Percentiles rank a stretch among this genome's conserved stretches.
Evolutionary conservation across 2,888 invertebrate genomes (phyloP).

Genomic region (Coenonympha arcania): DNA sequence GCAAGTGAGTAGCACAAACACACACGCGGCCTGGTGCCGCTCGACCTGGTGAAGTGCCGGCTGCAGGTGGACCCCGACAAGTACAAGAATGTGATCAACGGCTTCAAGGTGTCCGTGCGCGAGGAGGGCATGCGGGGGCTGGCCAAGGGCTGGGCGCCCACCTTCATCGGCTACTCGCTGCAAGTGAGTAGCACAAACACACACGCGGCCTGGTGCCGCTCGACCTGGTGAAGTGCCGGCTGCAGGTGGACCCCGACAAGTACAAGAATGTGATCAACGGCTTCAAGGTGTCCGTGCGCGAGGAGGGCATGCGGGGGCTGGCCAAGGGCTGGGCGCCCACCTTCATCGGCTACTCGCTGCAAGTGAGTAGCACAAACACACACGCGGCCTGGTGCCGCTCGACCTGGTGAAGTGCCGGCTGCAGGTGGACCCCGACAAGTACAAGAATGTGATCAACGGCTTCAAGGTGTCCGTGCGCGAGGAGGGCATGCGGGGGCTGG

Average conservation of each 20-base stretch:
- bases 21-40: conserved; percentile 94
- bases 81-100: conserved; percentile 89
- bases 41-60: conserved; percentile 96
- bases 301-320: conserved; percentile 89
- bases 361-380: conserved; percentile 79
- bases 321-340: conserved; percentile 99
- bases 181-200: conserved; percentile 83
- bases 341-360: conserved; percentile 94
- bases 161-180: conserved; percentile 95
- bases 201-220: conserved; percentile 95
- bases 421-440: conserved; percentile 94
- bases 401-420: conserved; percentile 97
- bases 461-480: conserved; percentile 89
- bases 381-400: conserved; percentile 95
- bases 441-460: conserved; percentile 88
- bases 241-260: conserved; percentile 93
- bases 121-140: conserved; percentile 91
- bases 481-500: conserved; percentile 88
- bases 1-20: conserved; percentile 79
- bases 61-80: conserved; percentile 94
- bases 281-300: conserved; percentile 86
- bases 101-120: conserved; percentile 86
- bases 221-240: conserved; percentile 95
- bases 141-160: conserved; percentile 97
- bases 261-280: conserved; percentile 91